Conservation (phyloP, 2,113 vertebrate genomes). For the Tyto alba region DNA sequence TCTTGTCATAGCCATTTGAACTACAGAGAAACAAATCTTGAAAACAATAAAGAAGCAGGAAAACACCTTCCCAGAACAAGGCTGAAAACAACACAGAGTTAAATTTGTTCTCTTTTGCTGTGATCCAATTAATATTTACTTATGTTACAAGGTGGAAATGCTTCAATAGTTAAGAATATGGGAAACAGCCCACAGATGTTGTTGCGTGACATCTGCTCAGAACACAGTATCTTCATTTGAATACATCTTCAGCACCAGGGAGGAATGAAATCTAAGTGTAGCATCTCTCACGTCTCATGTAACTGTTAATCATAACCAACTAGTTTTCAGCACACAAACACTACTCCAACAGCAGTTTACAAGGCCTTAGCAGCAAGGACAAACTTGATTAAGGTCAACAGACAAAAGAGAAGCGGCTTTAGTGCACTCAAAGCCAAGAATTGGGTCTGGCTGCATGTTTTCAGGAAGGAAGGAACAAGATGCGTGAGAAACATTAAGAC, state of each 20-base stretch:
- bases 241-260: not conserved
- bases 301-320: not conserved
- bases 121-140: not conserved
- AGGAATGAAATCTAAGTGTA: not conserved
- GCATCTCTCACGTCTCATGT: not conserved
- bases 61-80: not conserved
- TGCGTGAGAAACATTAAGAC: fast-evolving
- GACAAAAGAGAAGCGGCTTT: not conserved
- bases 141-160: not conserved
- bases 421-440: not conserved
- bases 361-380: not conserved
- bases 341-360: too few relatives aligned
- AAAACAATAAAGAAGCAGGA: not conserved
- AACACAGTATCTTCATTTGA: not conserved
- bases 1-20: not conserved
- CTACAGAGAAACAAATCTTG: not conserved
- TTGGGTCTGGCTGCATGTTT: not conserved
- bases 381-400: not conserved
- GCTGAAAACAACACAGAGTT: not conserved
- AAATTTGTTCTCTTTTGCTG: not conserved
- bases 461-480: not conserved
- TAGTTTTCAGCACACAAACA: not conserved
- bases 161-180: not conserved
- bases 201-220: not conserved
- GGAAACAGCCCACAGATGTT: not conserved